These are phyloP conservation scores for Nomada ruficornis DNA, from an alignment of 2,888 invertebrate species.

Conservation along the genomic window DNA sequence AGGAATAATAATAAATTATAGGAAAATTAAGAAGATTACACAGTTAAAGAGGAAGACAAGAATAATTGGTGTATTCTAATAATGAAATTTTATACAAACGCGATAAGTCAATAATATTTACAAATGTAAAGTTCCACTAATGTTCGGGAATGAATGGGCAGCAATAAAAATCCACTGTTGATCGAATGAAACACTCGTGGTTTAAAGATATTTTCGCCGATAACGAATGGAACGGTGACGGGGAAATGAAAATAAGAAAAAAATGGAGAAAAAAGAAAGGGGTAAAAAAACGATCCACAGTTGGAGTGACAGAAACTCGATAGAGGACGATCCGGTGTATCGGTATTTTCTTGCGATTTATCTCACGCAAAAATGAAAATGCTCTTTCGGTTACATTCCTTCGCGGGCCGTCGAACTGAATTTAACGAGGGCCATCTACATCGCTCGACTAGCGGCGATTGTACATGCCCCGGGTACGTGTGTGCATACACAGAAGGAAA, in stretches of 20 bases:
- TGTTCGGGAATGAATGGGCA: neutral
- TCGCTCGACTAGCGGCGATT: conserved; percentile 18
- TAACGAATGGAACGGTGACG: neutral
- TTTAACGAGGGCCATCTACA: conserved; percentile 42
- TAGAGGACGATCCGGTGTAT: conserved; percentile 3
- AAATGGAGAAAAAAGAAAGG: neutral
- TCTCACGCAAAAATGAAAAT: conserved; percentile 45
- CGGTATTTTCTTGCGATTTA: conserved; percentile 33
- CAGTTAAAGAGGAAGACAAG: too few relatives aligned
- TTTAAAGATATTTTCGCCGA: neutral
- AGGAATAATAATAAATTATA: too few relatives aligned
- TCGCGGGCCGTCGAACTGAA: neutral
- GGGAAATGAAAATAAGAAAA: neutral
- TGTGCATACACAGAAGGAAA: conserved; percentile 1
- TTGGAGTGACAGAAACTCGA: conserved; percentile 19
- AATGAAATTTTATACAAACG: neutral
- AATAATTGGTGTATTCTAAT: too few relatives aligned
- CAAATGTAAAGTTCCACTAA: too few relatives aligned
- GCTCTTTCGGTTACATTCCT: conserved; percentile 38
- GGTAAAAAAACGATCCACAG: neutral
- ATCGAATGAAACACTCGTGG: neutral
- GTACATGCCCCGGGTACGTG: too few relatives aligned
- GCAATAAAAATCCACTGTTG: neutral
- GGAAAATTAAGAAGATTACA: too few relatives aligned
- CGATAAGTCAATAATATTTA: neutral